Evolutionary conservation across 2,113 vertebrate genomes (phyloP).

Genomic region (Asarcornis scutulata): DNA sequence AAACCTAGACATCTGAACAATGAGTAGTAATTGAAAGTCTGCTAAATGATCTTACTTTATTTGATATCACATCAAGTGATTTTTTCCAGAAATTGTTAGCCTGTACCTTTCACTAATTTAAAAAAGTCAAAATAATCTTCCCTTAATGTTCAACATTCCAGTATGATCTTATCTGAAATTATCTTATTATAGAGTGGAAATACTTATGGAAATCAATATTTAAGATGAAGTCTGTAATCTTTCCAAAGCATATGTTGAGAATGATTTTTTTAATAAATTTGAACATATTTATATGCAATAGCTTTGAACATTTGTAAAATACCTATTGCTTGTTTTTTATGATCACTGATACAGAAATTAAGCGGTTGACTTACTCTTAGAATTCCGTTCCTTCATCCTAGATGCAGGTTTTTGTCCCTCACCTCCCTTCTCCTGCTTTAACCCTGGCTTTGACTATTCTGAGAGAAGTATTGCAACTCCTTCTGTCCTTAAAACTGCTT

Average conservation of each 20-base stretch:
- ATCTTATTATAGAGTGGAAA: neutral
- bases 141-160: neutral
- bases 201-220: slow-evolving; percentile 8
- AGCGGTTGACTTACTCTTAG: neutral
- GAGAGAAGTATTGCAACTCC: no score
- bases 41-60: neutral
- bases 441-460: no score
- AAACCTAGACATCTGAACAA: neutral
- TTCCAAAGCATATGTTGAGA: neutral
- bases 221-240: neutral
- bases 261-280: neutral
- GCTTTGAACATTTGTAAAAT: neutral
- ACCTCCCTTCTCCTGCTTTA: no score
- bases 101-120: neutral
- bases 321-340: neutral
- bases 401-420: no score
- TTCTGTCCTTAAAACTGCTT: no score
- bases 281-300: neutral
- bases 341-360: neutral
- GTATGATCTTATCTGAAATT: neutral
- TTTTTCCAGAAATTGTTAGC: neutral
- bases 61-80: neutral
- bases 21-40: neutral
- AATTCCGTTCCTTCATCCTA: no score
- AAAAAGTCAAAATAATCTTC: neutral